These are phyloP conservation scores for Excalfactoria chinensis DNA, from an alignment of 2,113 vertebrate genomes.

Conservation along the genomic window DNA sequence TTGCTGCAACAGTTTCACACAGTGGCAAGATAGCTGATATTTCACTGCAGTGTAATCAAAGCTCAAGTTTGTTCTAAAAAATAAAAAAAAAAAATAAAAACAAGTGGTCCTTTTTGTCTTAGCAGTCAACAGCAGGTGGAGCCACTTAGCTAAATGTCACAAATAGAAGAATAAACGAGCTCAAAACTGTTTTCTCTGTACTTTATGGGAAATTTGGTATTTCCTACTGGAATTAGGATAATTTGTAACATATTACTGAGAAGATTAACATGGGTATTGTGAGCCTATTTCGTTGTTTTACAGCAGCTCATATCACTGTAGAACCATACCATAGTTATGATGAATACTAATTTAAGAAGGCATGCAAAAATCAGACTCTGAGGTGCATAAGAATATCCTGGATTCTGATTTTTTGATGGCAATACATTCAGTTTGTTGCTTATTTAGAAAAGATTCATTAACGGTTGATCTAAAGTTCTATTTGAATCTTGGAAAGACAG, in stretches of 20 bases:
- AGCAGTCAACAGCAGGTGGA: slow-evolving; percentile 67
- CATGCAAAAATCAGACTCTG: neutral
- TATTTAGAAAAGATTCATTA: neutral
- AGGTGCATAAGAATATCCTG: neutral
- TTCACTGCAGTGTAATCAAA: neutral
- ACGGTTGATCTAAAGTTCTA: neutral
- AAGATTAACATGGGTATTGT: neutral
- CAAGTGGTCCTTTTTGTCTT: neutral
- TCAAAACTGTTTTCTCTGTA: neutral
- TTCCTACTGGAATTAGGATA: neutral
- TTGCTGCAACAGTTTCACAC: neutral
- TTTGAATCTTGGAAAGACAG: neutral
- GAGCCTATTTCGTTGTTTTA: neutral
- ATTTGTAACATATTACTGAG: neutral
- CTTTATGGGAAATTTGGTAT: neutral
- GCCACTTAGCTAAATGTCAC: slow-evolving; percentile 27
- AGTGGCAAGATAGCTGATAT: neutral
- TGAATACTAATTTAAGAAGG: neutral
- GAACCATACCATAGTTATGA: neutral
- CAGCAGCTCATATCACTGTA: neutral
- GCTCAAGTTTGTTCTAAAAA: neutral
- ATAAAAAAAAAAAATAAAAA: too few relatives aligned
- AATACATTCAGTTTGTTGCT: neutral
- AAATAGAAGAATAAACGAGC: neutral
- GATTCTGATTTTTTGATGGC: neutral